Evolutionary conservation across 2,797 vertebrate genomes (phyloP).

Genomic region (Ammospiza maritima): DNA sequence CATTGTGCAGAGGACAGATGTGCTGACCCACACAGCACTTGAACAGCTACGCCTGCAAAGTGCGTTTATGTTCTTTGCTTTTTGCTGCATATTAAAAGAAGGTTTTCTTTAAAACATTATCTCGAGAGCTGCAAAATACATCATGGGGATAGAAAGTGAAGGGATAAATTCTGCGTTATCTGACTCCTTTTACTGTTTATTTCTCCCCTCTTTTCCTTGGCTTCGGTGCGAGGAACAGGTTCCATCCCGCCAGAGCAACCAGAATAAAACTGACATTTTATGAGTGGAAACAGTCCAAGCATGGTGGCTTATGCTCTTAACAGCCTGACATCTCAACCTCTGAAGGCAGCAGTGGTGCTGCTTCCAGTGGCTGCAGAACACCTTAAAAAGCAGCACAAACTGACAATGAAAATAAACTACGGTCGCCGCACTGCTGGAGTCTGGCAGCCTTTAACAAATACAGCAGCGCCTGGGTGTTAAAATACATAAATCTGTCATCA

Average conservation of each 20-base stretch:
- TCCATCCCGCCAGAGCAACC: not conserved
- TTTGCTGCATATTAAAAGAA: not conserved
- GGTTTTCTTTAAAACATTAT: not conserved
- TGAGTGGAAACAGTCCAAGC: conserved; percentile 47
- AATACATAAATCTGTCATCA: conserved; percentile 79
- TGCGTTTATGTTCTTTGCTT: not conserved
- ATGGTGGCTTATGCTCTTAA: conserved; percentile 51
- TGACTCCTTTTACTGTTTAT: conserved; percentile 21
- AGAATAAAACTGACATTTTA: conserved; percentile 47
- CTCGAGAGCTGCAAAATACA: conserved; percentile 5
- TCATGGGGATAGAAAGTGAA: not conserved
- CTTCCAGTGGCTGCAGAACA: conserved; percentile 56
- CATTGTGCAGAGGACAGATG: not conserved
- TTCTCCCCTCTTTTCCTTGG: conserved; percentile 26
- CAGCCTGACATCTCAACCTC: conserved; percentile 53
- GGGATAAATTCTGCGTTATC: conserved; percentile 2
- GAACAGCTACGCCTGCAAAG: not conserved
- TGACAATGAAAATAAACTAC: conserved; percentile 67
- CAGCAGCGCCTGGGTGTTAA: conserved; percentile 67
- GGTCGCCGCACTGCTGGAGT: conserved; percentile 23
- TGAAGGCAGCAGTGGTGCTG: not conserved
- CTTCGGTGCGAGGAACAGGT: not conserved
- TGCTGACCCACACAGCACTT: not conserved
- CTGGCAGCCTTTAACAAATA: conserved; percentile 74
- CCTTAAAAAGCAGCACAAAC: conserved; percentile 59